phyloP scores from a whole-genome alignment of 2,888 invertebrate genomes.

The Scrobipalpa atriplicella region DNA sequence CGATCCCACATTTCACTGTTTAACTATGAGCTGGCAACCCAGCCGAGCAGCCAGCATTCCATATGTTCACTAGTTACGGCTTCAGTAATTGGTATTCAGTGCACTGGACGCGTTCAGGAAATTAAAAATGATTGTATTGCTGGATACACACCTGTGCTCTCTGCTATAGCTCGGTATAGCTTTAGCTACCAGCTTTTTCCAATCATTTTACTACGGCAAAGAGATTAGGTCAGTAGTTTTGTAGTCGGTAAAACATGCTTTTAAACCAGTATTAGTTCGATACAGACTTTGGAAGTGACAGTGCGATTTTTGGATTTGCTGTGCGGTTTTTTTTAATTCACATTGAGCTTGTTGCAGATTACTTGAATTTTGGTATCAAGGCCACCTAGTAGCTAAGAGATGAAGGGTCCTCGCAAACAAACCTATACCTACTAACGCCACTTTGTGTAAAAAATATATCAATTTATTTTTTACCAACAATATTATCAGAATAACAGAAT shows the following conservation, averaged over 20 bases:
- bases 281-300: too few relatives aligned
- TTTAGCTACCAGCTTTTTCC: slow-evolving; percentile 15
- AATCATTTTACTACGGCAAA: slow-evolving; percentile 23
- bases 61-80: slow-evolving; percentile 63
- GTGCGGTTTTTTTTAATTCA: too few relatives aligned
- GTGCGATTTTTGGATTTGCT: not conserved
- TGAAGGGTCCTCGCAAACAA: too few relatives aligned
- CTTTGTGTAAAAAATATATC: too few relatives aligned
- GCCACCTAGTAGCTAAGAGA: too few relatives aligned
- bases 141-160: slow-evolving; percentile 40
- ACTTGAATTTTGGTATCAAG: too few relatives aligned
- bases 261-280: not conserved
- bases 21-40: slow-evolving; percentile 37
- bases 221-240: slow-evolving; percentile 16
- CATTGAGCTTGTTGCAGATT: too few relatives aligned
- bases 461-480: too few relatives aligned
- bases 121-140: slow-evolving; percentile 75
- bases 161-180: not conserved
- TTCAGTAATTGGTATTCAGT: slow-evolving; percentile 76
- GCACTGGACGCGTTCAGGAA: slow-evolving; percentile 63
- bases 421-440: too few relatives aligned
- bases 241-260: slow-evolving; percentile 1
- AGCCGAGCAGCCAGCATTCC: slow-evolving; percentile 58
- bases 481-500: too few relatives aligned
- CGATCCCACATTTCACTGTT: slow-evolving; percentile 29